Conservation (phyloP, 92 coral and sea anemone species). For the Bergia puertoricense region DNA sequence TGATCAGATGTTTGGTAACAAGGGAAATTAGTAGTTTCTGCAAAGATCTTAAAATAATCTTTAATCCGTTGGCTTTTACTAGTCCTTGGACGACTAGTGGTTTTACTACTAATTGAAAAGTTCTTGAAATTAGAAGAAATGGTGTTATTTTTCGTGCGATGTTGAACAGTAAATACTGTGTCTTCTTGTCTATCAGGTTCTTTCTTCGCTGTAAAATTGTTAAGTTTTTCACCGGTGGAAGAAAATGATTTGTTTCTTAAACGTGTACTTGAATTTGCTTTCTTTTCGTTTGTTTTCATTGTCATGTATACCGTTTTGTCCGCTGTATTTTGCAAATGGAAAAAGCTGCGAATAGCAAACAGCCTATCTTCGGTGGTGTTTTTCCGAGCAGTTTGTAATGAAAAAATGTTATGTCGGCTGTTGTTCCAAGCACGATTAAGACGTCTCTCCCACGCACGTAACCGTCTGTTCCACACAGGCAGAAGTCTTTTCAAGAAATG, state of each 20-base stretch:
- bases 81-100: background rate
- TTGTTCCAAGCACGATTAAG: slow-evolving; percentile 1
- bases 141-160: background rate
- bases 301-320: background rate
- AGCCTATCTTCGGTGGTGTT: background rate
- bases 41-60: background rate
- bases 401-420: background rate
- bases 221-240: background rate
- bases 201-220: background rate
- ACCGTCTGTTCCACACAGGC: background rate
- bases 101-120: background rate
- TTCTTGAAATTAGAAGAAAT: background rate
- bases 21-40: background rate
- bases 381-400: background rate
- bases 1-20: background rate
- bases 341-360: background rate
- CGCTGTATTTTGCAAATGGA: background rate
- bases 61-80: background rate
- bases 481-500: slow-evolving; percentile 2
- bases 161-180: too few species aligned
- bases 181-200: background rate
- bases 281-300: background rate
- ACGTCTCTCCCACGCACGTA: slow-evolving; percentile 4
- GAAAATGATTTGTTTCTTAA: background rate
- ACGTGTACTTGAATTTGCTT: background rate